These are phyloP conservation scores for Tachypleus tridentatus DNA, from an alignment of 1,140 invertebrate genomes.

Conservation along the genomic window DNA sequence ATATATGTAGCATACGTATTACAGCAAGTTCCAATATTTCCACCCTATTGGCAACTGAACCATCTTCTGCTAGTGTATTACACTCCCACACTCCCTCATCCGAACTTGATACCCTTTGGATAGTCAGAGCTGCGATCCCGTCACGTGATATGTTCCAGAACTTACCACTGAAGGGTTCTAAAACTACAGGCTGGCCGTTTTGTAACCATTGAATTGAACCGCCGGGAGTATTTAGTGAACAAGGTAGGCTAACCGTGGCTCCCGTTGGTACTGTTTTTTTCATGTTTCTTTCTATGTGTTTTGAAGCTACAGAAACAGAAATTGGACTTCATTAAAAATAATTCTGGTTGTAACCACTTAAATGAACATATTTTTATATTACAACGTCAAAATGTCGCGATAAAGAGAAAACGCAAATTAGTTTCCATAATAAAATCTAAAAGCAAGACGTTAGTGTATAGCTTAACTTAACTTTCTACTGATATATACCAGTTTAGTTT, in stretches of 20 bases:
- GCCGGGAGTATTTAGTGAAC: constrained; percentile 23
- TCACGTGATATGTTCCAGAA: constrained; percentile 22
- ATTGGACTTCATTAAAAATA: no score
- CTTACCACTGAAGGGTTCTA: constrained; percentile 18
- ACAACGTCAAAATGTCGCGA: no score
- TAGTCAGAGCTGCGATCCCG: constrained; percentile 18
- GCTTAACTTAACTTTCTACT: no score
- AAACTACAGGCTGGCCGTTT: constrained; percentile 21
- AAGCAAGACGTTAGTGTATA: no score
- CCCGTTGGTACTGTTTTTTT: constrained; percentile 4
- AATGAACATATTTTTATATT: no score
- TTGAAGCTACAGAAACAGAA: no score
- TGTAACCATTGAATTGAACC: constrained; percentile 26
- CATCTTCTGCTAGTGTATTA: constrained; percentile 18
- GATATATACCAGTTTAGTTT: no score
- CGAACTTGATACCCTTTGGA: constrained; percentile 13
- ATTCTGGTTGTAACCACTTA: no score
- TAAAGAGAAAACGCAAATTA: no score
- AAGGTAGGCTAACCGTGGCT: constrained; percentile 24
- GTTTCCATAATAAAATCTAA: no score
- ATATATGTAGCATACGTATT: constrained; percentile 18
- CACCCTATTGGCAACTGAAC: constrained; percentile 10
- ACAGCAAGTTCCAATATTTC: constrained; percentile 23
- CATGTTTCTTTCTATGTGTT: no score
- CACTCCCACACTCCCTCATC: constrained; percentile 24